These are phyloP conservation scores for Halictus ligatus DNA, from an alignment of 2,888 invertebrate species.

Conservation along the genomic window DNA sequence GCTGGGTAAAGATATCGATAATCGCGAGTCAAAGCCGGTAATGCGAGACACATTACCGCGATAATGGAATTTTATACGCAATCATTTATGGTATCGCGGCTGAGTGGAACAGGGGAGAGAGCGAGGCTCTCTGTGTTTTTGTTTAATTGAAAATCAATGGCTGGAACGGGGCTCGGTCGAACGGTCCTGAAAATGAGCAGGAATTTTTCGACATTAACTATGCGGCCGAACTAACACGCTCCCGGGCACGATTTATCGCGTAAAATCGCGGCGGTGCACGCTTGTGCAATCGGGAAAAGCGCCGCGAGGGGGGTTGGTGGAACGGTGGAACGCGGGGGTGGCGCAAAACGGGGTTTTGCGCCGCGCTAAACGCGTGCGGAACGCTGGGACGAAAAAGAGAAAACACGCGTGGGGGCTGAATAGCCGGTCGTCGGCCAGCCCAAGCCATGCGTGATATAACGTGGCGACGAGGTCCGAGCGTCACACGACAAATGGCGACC, in stretches of 20 bases:
- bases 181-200: slow-evolving; percentile 44
- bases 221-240: background rate
- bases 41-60: slow-evolving; percentile 10
- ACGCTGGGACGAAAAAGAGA: slow-evolving; percentile 58
- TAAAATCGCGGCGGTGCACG: slow-evolving; percentile 44
- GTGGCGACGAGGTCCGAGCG: slow-evolving; percentile 63
- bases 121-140: slow-evolving; percentile 1
- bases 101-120: background rate
- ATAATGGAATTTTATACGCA: slow-evolving; percentile 30
- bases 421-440: slow-evolving; percentile 37
- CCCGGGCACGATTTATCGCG: slow-evolving; percentile 29
- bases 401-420: slow-evolving; percentile 56
- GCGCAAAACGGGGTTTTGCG: slow-evolving; percentile 15
- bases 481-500: slow-evolving; percentile 70
- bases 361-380: slow-evolving; percentile 47
- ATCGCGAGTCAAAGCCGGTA: background rate
- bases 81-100: background rate
- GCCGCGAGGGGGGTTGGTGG: background rate
- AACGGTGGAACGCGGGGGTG: background rate
- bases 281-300: slow-evolving; percentile 29
- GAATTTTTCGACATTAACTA: slow-evolving; percentile 35
- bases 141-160: slow-evolving; percentile 27
- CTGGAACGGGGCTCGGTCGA: slow-evolving; percentile 5
- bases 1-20: background rate
- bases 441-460: slow-evolving; percentile 69